Evolutionary conservation across 2,888 invertebrate genomes (phyloP).

Genomic region (Heteropelma amictum): DNA sequence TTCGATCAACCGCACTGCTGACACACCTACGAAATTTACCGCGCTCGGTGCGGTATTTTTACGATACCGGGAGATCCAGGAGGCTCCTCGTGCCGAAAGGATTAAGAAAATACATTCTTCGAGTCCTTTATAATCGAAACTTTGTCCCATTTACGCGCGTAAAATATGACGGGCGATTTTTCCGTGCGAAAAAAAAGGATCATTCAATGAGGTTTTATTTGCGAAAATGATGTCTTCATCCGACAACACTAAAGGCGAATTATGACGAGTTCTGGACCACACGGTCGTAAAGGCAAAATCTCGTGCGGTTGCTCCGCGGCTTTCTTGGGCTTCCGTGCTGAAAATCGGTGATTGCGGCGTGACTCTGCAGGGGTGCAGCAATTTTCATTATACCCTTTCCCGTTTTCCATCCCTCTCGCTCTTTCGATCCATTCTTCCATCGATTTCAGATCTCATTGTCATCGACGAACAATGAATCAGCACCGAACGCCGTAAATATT

Average conservation of each 20-base stretch:
- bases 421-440: neutral
- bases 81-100: neutral
- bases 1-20: constrained; percentile 34
- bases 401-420: constrained; percentile 3
- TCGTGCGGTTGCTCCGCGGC: constrained; percentile 8
- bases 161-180: neutral
- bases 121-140: neutral
- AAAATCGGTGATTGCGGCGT: constrained; percentile 6
- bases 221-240: constrained; percentile 56
- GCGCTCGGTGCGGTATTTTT: constrained; percentile 27
- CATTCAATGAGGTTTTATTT: constrained; percentile 40
- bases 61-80: constrained; percentile 10
- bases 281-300: constrained; percentile 42
- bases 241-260: constrained; percentile 50
- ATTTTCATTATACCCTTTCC: neutral
- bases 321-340: neutral
- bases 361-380: constrained; percentile 22
- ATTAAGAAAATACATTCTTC: constrained; percentile 35
- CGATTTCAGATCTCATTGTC: neutral
- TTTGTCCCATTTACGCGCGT: neutral
- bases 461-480: constrained; percentile 69
- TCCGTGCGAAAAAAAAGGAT: constrained; percentile 5
- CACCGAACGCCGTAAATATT: constrained; percentile 65
- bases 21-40: constrained; percentile 19
- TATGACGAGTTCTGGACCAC: constrained; percentile 55